Evolutionary conservation across 2,797 vertebrate genomes (phyloP).

Genomic region (Tragopan temminckii): DNA sequence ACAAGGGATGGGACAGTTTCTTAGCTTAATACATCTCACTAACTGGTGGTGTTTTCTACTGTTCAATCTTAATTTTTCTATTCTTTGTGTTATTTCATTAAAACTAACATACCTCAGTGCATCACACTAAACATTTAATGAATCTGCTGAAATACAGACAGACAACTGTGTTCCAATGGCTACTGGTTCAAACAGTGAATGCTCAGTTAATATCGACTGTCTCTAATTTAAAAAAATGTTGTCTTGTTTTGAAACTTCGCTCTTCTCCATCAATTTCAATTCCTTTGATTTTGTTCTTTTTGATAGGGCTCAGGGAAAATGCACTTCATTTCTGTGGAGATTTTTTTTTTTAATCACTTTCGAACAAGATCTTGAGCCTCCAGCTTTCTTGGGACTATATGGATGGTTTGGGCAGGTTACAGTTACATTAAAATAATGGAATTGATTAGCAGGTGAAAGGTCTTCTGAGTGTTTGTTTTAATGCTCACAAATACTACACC

Average conservation of each 20-base stretch:
- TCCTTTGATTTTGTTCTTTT: not conserved
- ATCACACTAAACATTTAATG: not conserved
- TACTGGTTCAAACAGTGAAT: not conserved
- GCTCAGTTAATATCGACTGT: not conserved
- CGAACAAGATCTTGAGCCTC: not conserved
- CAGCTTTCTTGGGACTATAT: not conserved
- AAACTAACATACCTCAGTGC: not conserved
- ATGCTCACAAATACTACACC: not conserved
- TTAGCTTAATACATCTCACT: not conserved
- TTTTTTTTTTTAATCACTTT: not conserved
- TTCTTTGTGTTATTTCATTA: not conserved
- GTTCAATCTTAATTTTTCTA: not conserved
- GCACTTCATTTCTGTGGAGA: not conserved
- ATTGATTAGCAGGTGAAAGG: not conserved
- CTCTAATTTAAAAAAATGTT: not conserved
- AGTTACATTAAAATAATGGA: not conserved
- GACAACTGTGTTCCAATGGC: not conserved
- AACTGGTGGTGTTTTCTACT: not conserved
- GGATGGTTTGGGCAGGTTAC: not conserved
- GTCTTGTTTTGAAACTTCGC: not conserved
- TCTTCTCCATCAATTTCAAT: not conserved
- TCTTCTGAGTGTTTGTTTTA: not conserved
- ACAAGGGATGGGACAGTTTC: not conserved
- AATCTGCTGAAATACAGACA: not conserved
- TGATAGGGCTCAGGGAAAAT: not conserved